A percentile compares a stretch with the other conserved stretches of the same genome.
These are phyloP conservation scores for Morinoia aosen DNA, from an alignment of 2,888 invertebrate species.

Conservation along the genomic window DNA sequence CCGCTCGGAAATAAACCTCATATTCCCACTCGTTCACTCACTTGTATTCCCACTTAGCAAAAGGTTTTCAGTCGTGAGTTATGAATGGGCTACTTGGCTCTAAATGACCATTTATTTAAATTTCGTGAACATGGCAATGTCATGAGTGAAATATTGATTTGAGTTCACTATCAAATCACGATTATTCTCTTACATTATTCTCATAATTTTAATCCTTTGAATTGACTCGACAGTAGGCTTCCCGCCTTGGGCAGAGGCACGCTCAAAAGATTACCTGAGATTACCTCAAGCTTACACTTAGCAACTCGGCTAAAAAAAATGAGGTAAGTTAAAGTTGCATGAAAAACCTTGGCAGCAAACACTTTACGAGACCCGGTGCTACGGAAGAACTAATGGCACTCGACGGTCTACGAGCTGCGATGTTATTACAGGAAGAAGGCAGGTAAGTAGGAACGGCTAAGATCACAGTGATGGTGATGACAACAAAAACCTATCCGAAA, in stretches of 20 bases:
- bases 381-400: constrained; percentile 1
- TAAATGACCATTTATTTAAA: too few relatives aligned
- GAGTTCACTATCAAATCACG: too few relatives aligned
- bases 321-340: neutral
- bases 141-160: too few relatives aligned
- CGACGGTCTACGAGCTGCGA: neutral
- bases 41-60: neutral
- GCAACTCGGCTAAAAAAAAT: neutral
- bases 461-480: neutral
- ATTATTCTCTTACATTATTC: too few relatives aligned
- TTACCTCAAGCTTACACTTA: neutral
- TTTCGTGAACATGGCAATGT: too few relatives aligned
- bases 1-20: neutral
- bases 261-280: neutral
- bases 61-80: neutral
- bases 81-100: neutral
- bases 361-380: neutral
- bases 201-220: too few relatives aligned
- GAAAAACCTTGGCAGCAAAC: neutral
- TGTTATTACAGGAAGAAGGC: neutral
- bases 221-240: neutral
- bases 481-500: neutral
- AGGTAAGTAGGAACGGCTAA: neutral
- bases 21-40: neutral
- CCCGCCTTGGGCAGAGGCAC: neutral